Evolutionary conservation across 2,888 invertebrate species (phyloP), one percentile per base, ranked within the genome.

Genomic region (Drosophila ustulata): DNA sequence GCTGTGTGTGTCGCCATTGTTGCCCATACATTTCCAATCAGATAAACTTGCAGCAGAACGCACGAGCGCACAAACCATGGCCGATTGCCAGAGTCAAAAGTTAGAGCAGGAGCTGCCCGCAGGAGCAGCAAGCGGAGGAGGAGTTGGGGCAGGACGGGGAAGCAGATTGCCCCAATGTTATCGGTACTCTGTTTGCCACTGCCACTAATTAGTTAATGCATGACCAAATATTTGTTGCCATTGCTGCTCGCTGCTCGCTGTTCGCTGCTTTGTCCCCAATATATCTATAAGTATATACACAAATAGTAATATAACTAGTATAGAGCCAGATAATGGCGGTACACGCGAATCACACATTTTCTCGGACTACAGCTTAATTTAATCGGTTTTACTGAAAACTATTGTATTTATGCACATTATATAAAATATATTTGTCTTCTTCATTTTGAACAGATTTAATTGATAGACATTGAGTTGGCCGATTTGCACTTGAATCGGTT

Each of bases 131-230:
- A 39, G 50, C 30, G 34, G 6, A 23, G 49, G 7, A n/a, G 13
- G 11, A 8, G 50, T 7, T 41, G 8, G 26, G 18, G 28, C 30
- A 4, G 50, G 23, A 11, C 18, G 26, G 34, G 8, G 23, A 18
- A 18, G 43, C 46, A 52, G 30, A 28, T 63, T 41, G 51, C 43
- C 18, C 59, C 65, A 63, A 58, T 57, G 61, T 59, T 75, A 79
- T 71, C 75, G 51, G 39, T 23, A 59, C 49, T 32, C 52, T 50
- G 63, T 32, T 68, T 78, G 62, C 67, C 66, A 63, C 51, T 49
- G 52, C 69, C 74, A 82, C 87, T 87, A 87, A 87, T 87, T 87
- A 89, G 87, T 88, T 87, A 87, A 87, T 87, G 88, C 83, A 85
- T 79, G 85, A 55, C 71, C 76, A 79, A 87, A 87, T 81, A 79